Percentiles rank a stretch among this genome's conserved stretches.
Evolutionary conservation across 1,140 invertebrate genomes (phyloP).

Genomic region (Drosophila asahinai): DNA sequence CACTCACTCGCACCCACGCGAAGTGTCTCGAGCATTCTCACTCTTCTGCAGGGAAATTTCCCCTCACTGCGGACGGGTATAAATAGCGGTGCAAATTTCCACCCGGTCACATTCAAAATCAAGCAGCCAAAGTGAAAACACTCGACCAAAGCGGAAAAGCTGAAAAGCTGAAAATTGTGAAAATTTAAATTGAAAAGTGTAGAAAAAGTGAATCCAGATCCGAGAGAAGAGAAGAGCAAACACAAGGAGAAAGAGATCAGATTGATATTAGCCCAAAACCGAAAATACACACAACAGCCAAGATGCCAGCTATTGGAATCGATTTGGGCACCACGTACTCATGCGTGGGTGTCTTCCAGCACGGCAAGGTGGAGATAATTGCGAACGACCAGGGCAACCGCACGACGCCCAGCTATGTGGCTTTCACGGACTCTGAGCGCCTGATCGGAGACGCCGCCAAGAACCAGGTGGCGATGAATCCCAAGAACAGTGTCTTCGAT

Average conservation of each 20-base stretch:
- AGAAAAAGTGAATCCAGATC: background rate
- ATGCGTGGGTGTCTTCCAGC: conserved; percentile 92
- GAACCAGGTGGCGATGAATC: conserved; percentile 92
- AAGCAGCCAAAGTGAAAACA: conserved; percentile 35
- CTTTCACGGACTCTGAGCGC: conserved; percentile 95
- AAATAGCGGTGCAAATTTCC: conserved; percentile 42
- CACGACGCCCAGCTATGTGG: conserved; percentile 95
- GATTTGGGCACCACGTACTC: conserved; percentile 93
- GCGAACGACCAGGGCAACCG: conserved; percentile 97
- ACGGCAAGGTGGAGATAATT: conserved; percentile 96
- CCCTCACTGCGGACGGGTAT: conserved; percentile 31
- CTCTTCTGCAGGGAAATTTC: conserved; percentile 38
- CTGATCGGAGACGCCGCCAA: conserved; percentile 94
- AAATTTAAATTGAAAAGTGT: background rate
- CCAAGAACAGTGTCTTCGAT: conserved; percentile 93
- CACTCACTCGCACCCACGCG: conserved; percentile 2
- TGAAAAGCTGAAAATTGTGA: conserved; percentile 10
- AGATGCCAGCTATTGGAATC: conserved; percentile 89
- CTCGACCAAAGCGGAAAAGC: conserved; percentile 22
- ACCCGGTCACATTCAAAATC: conserved; percentile 31
- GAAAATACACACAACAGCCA: conserved; percentile 48
- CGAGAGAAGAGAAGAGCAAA: background rate
- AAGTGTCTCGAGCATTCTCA: conserved; percentile 11
- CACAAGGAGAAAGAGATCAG: background rate
- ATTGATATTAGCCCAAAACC: conserved; percentile 16